Evolutionary conservation across 2,888 invertebrate genomes (phyloP).

Genomic region (Caenorhabditis sp.): DNA sequence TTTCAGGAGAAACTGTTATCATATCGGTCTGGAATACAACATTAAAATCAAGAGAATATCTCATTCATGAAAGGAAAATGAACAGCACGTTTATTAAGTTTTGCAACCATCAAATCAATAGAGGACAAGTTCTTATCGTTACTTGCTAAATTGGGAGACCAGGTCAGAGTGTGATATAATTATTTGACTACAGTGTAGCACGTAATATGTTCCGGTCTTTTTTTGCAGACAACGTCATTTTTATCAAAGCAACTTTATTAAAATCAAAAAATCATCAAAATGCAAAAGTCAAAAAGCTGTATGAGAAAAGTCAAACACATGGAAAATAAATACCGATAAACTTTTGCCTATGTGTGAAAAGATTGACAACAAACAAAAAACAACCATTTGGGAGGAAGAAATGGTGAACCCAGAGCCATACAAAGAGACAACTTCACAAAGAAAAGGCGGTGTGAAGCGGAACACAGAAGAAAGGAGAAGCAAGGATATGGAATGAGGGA

Average conservation of each 20-base stretch:
- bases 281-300: not conserved
- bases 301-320: not conserved
- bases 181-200: constrained; percentile 28
- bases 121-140: not conserved
- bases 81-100: too few species aligned
- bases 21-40: not conserved
- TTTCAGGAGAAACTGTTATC: constrained; percentile 4
- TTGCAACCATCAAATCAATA: too few species aligned
- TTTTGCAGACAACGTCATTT: too few species aligned
- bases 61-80: too few species aligned
- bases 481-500: constrained; percentile 36
- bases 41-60: too few species aligned
- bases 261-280: constrained; percentile 13
- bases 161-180: not conserved
- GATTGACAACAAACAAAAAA: constrained; percentile 15
- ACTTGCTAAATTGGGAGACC: not conserved
- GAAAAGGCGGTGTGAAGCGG: constrained; percentile 24
- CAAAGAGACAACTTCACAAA: not conserved
- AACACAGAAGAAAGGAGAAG: constrained; percentile 37
- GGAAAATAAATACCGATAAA: not conserved
- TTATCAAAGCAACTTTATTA: constrained; percentile 37
- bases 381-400: constrained; percentile 37
- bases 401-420: constrained; percentile 38
- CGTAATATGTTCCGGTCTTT: not conserved
- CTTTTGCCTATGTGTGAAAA: constrained; percentile 29